Percentiles rank a stretch among this genome's conserved stretches.
phyloP scores from a whole-genome alignment of 2,888 invertebrate genomes.

The Ctena decussata region DNA sequence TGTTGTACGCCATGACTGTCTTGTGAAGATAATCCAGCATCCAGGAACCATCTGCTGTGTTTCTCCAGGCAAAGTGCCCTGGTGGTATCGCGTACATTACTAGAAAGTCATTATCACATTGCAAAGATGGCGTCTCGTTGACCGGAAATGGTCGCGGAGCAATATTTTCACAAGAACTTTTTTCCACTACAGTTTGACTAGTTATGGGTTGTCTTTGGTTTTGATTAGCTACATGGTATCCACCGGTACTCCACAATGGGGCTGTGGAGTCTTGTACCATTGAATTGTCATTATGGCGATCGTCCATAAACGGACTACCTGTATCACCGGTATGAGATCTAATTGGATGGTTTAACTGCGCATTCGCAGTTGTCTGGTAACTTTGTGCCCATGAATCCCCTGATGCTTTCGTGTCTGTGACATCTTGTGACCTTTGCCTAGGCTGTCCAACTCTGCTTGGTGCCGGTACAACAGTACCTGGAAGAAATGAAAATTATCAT shows the following conservation, averaged over 20 bases:
- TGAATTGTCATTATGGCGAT: neutral
- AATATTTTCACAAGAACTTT: neutral
- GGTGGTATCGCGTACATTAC: slow-evolving; percentile 64
- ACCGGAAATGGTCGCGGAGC: slow-evolving; percentile 21
- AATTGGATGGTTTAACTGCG: neutral
- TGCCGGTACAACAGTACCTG: neutral
- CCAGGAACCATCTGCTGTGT: slow-evolving; percentile 55
- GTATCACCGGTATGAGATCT: neutral
- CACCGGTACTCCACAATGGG: neutral
- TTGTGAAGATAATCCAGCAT: slow-evolving; percentile 59
- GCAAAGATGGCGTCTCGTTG: slow-evolving; percentile 45
- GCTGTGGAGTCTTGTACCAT: neutral
- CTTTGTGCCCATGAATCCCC: slow-evolving; percentile 35
- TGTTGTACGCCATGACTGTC: slow-evolving; percentile 47
- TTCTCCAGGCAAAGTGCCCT: slow-evolving; percentile 59
- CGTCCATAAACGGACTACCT: neutral
- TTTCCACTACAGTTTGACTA: neutral
- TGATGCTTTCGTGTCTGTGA: slow-evolving; percentile 31
- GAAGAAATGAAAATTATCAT: no score
- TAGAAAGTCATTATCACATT: slow-evolving; percentile 59
- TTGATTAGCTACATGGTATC: neutral
- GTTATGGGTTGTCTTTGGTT: neutral
- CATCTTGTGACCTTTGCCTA: slow-evolving; percentile 27
- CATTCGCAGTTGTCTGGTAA: neutral
- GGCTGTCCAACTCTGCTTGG: neutral